A percentile compares a stretch with the other conserved stretches of the same genome.
Evolutionary conservation across 2,888 invertebrate species (phyloP).

Genomic region (Netelia fuscicornis): DNA sequence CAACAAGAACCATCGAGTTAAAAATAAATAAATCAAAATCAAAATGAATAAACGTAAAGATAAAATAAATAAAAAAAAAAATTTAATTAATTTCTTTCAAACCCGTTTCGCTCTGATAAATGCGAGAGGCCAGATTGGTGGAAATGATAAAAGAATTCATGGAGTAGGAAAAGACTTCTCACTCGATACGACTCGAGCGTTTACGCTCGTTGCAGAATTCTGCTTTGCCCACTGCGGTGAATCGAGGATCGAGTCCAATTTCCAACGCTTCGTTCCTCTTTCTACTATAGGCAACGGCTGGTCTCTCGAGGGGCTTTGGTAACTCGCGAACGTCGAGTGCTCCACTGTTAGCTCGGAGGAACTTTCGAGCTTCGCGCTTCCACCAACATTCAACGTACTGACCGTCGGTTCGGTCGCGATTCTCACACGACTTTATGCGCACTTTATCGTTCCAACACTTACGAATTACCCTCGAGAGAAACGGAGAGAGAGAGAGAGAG

Average conservation of each 20-base stretch:
- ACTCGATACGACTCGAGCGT: neutral
- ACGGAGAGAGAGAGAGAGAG: no score
- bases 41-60: neutral
- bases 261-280: neutral
- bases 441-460: neutral
- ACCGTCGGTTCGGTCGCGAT: constrained; percentile 43
- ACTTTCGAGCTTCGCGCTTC: neutral
- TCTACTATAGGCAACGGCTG: neutral
- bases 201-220: constrained; percentile 41
- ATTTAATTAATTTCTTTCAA: neutral
- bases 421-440: neutral
- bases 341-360: constrained; percentile 18
- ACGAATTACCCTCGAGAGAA: neutral
- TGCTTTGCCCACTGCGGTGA: constrained; percentile 60
- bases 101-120: neutral
- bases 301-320: constrained; percentile 32
- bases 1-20: neutral
- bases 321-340: constrained; percentile 39
- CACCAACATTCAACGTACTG: constrained; percentile 14
- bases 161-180: constrained; percentile 27
- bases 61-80: neutral
- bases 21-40: neutral
- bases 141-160: constrained; percentile 5
- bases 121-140: neutral
- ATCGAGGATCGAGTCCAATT: constrained; percentile 26